Conservation (phyloP, 2,113 vertebrate genomes). For the Hippocampus zosterae region DNA sequence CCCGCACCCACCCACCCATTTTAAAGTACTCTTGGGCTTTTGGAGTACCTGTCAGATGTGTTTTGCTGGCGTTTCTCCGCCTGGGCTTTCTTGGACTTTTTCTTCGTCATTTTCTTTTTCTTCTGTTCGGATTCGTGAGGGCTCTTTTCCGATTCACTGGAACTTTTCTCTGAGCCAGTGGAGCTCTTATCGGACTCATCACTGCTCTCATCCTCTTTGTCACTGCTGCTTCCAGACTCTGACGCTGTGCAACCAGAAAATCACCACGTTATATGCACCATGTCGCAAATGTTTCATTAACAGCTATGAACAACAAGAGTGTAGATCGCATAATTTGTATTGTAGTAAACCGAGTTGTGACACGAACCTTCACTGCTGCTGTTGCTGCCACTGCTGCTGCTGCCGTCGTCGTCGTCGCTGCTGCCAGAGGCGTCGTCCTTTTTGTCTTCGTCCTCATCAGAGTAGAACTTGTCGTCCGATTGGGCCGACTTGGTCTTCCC, state of each 20-base stretch:
- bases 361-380: conserved; percentile 57
- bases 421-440: conserved; percentile 69
- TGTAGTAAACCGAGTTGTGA: neutral
- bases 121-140: conserved; percentile 64
- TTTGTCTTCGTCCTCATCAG: conserved; percentile 80
- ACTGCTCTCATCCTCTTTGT: conserved; percentile 66
- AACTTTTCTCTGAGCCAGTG: conserved; percentile 70
- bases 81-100: conserved; percentile 55
- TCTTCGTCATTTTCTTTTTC: conserved; percentile 38
- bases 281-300: too few relatives aligned
- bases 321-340: too few relatives aligned
- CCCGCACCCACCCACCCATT: too few relatives aligned
- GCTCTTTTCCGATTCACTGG: conserved; percentile 68
- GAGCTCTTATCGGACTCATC: conserved; percentile 73
- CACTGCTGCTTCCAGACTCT: conserved; percentile 74
- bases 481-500: conserved; percentile 79
- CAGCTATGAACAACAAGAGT: too few relatives aligned
- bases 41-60: conserved; percentile 55
- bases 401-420: conserved; percentile 55
- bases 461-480: conserved; percentile 85
- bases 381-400: conserved; percentile 65
- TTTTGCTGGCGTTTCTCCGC: conserved; percentile 54
- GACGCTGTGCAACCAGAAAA: neutral
- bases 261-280: too few relatives aligned
- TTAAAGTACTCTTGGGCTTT: conserved; percentile 5